These are phyloP conservation scores for Elephantulus edwardii DNA, from an alignment of 2,113 vertebrate genomes.

Conservation along the genomic window DNA sequence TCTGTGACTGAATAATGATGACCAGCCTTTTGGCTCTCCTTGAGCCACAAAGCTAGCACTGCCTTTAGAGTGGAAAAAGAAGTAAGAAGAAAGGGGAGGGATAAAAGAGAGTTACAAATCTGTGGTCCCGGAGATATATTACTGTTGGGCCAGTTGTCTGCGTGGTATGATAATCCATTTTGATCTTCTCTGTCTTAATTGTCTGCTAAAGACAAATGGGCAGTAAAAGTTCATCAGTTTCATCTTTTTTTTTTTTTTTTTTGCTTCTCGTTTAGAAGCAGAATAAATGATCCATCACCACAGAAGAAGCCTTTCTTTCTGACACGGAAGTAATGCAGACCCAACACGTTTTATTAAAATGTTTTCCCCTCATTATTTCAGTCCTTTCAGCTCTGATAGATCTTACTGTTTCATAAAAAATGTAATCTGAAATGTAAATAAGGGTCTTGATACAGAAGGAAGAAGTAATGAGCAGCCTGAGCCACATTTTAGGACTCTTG, in stretches of 20 bases:
- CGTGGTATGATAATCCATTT: conserved; percentile 93
- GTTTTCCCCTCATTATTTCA: conserved; percentile 94
- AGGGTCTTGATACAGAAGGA: conserved; percentile 91
- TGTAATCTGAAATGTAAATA: conserved; percentile 99
- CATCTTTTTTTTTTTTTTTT: conserved; percentile 85
- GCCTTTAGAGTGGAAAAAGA: conserved; percentile 91
- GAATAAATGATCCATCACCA: conserved; percentile 87
- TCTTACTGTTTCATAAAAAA: conserved; percentile 91
- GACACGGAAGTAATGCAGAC: conserved; percentile 86
- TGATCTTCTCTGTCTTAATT: conserved; percentile 94
- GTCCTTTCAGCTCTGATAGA: conserved; percentile 89
- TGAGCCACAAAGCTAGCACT: conserved; percentile 94
- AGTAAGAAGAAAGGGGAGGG: conserved; percentile 91
- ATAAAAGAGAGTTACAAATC: conserved; percentile 91
- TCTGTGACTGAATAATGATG: conserved; percentile 95
- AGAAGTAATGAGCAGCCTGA: conserved; percentile 91
- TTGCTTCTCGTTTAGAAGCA: conserved; percentile 88
- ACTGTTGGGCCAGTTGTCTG: conserved; percentile 92
- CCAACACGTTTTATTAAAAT: conserved; percentile 89
- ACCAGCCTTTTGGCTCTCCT: conserved; percentile 93
- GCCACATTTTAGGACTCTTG: conserved; percentile 84
- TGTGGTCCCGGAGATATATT: conserved; percentile 90
- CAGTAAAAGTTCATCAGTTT: conserved; percentile 91
- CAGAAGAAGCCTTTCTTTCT: conserved; percentile 89
- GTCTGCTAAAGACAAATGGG: conserved; percentile 90